Evolutionary conservation across 2,113 vertebrate species (phyloP).

Genomic region (Aptenodytes forsteri): DNA sequence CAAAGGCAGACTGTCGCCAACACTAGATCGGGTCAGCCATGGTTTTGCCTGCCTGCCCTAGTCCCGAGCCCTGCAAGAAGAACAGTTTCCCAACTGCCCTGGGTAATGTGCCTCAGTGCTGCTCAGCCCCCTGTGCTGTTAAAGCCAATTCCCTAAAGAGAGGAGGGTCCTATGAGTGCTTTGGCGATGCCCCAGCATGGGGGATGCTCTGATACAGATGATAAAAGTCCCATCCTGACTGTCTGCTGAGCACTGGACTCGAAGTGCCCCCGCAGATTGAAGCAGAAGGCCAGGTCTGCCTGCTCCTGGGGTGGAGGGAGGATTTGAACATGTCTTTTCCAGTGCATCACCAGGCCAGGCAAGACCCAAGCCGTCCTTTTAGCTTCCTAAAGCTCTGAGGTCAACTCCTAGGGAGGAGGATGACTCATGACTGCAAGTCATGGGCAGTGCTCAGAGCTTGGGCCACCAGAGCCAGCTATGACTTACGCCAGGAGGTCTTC

Average conservation of each 20-base stretch:
- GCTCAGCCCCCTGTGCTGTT: neutral
- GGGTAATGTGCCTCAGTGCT: neutral
- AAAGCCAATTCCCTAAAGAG: neutral
- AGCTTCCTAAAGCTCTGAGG: neutral
- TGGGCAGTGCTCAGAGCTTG: neutral
- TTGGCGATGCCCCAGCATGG: neutral
- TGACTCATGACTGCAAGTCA: neutral
- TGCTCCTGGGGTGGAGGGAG: neutral
- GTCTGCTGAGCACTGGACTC: neutral
- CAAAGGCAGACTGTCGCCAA: rapidly evolving
- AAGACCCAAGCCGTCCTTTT: neutral
- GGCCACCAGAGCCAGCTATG: neutral
- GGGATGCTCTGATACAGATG: neutral
- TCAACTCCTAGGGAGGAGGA: neutral
- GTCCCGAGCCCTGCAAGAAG: neutral
- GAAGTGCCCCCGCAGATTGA: neutral
- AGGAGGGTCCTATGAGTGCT: neutral
- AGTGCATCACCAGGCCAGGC: neutral
- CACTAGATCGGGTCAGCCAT: neutral
- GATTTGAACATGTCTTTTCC: neutral
- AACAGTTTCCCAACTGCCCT: neutral
- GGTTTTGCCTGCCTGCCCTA: neutral
- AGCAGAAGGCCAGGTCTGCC: neutral
- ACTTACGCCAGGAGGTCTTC: neutral
- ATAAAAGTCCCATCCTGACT: neutral